Evolutionary conservation across 2,888 invertebrate genomes (phyloP).

Genomic region (Torymus tubicola): DNA sequence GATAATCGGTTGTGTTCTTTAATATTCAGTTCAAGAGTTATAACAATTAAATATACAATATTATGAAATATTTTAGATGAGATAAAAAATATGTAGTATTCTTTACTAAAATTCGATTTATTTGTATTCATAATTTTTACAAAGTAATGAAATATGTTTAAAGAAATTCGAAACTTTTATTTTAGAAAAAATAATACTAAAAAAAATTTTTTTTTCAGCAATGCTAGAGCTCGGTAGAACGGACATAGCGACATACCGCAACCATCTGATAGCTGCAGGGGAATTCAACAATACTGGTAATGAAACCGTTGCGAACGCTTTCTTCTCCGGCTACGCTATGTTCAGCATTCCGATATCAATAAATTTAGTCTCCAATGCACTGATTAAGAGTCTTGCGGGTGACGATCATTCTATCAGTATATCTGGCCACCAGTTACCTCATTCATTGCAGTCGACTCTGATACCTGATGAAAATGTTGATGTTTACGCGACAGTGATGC

Average conservation of each 20-base stretch:
- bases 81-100: too few species aligned
- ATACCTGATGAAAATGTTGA: slow-evolving; percentile 54
- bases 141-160: too few species aligned
- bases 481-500: slow-evolving; percentile 60
- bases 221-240: slow-evolving; percentile 72
- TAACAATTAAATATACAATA: too few species aligned
- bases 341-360: slow-evolving; percentile 79
- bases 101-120: too few species aligned
- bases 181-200: slow-evolving; percentile 17
- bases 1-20: too few species aligned
- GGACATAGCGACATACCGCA: slow-evolving; percentile 76
- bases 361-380: slow-evolving; percentile 77
- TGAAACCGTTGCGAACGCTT: slow-evolving; percentile 68
- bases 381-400: slow-evolving; percentile 67
- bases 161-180: background rate
- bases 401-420: slow-evolving; percentile 66
- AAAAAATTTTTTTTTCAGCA: slow-evolving; percentile 71
- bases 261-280: slow-evolving; percentile 77
- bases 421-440: slow-evolving; percentile 67
- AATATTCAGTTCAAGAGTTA: too few species aligned
- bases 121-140: too few species aligned
- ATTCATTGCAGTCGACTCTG: slow-evolving; percentile 38
- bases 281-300: slow-evolving; percentile 74
- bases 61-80: too few species aligned
- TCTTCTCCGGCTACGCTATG: slow-evolving; percentile 78